Percentiles rank a stretch among this genome's conserved stretches.
These are phyloP conservation scores for Eubucco bourcierii DNA, from an alignment of 2,113 vertebrate genomes.

Conservation along the genomic window DNA sequence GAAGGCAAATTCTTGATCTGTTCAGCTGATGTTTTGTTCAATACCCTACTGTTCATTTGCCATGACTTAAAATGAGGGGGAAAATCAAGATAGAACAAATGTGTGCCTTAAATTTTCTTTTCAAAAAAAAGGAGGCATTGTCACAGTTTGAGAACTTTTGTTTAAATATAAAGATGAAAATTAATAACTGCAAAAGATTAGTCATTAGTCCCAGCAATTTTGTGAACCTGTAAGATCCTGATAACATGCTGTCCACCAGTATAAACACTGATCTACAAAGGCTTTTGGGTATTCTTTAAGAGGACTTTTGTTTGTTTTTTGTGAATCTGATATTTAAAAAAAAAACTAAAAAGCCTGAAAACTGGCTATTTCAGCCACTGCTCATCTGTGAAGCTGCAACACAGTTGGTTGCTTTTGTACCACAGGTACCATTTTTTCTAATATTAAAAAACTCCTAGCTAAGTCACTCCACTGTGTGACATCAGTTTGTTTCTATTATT, in stretches of 20 bases:
- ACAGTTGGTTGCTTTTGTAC: neutral
- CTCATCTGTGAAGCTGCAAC: neutral
- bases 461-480: neutral
- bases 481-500: neutral
- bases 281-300: neutral
- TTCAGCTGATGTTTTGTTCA: neutral
- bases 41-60: neutral
- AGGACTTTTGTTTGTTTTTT: neutral
- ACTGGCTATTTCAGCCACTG: neutral
- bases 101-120: neutral
- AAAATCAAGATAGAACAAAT: neutral
- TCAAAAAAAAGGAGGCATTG: neutral
- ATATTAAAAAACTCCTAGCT: neutral
- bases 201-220: neutral
- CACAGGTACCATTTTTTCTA: neutral
- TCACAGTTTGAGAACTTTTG: neutral
- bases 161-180: neutral
- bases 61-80: neutral
- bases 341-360: neutral
- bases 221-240: neutral
- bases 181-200: neutral
- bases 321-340: neutral
- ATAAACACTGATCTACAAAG: neutral
- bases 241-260: neutral
- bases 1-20: neutral